These are phyloP conservation scores for Typhlichthys eigenmanni DNA, from an alignment of 2,797 vertebrate species.

Conservation along the genomic window DNA sequence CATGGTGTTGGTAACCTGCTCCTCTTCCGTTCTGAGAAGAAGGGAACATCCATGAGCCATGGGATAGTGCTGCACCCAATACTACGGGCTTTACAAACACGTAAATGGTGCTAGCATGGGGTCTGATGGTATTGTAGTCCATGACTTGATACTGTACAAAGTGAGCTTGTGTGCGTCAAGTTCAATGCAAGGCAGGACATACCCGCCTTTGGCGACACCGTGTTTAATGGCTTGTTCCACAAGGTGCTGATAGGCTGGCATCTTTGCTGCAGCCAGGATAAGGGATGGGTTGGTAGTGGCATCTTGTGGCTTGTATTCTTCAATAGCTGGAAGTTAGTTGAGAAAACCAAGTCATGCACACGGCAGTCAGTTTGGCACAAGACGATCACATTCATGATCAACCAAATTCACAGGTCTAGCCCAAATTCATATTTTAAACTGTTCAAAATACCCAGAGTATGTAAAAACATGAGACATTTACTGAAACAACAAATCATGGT, in stretches of 20 bases:
- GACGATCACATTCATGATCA: neutral
- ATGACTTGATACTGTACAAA: too few species aligned
- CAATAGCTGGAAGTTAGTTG: slow-evolving; percentile 81
- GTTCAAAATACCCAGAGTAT: too few species aligned
- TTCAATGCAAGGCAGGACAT: slow-evolving; percentile 42
- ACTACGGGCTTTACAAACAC: too few species aligned
- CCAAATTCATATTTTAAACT: too few species aligned
- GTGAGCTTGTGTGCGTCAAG: too few species aligned
- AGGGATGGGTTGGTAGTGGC: slow-evolving; percentile 97
- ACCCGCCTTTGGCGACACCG: slow-evolving; percentile 88
- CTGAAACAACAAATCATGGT: too few species aligned
- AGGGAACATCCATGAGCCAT: neutral
- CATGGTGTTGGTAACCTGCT: slow-evolving; percentile 87
- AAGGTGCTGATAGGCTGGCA: slow-evolving; percentile 88
- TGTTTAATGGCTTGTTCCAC: slow-evolving; percentile 90
- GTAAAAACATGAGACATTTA: too few species aligned
- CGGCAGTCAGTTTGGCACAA: neutral
- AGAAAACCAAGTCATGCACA: neutral
- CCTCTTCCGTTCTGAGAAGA: slow-evolving; percentile 81
- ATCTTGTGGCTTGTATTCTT: slow-evolving; percentile 96
- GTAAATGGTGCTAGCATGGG: too few species aligned
- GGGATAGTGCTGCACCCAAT: neutral
- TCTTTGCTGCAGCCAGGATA: slow-evolving; percentile 93
- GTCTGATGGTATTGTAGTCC: too few species aligned
- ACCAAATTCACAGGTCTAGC: too few species aligned